Percentiles rank a stretch among this genome's conserved stretches.
phyloP scores from a whole-genome alignment of 2,797 vertebrate species.

The Megaceryle alcyon region DNA sequence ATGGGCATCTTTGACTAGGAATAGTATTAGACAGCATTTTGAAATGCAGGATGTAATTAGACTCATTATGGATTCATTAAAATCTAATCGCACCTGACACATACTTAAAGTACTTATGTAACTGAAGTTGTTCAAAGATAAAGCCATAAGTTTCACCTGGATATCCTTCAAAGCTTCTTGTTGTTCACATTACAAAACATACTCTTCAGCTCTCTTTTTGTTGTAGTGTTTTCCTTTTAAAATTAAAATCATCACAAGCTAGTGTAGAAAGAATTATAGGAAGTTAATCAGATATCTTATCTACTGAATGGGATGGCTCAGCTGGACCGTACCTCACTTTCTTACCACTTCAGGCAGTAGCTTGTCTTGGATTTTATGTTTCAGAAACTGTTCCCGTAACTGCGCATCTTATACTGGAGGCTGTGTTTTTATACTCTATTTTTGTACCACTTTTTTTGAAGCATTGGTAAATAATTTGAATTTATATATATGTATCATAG shows the following conservation, averaged over 20 bases:
- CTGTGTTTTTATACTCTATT: not conserved
- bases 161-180: not conserved
- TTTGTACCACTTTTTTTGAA: not conserved
- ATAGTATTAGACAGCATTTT: slow-evolving; percentile 19
- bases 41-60: slow-evolving; percentile 11
- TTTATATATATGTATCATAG: too few species aligned
- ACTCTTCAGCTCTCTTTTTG: not conserved
- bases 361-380: not conserved
- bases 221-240: not conserved
- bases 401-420: not conserved
- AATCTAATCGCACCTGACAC: not conserved
- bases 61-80: slow-evolving; percentile 37
- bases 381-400: not conserved
- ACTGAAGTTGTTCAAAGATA: not conserved
- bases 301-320: not conserved
- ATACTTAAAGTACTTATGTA: not conserved
- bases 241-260: not conserved
- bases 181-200: not conserved
- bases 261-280: not conserved
- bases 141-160: not conserved
- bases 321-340: not conserved
- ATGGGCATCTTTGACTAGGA: not conserved
- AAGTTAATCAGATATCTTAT: not conserved
- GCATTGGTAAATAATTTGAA: not conserved
- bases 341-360: not conserved